phyloP scores from a whole-genome alignment of 2,888 invertebrate species.

The Drosophila quinaria region DNA sequence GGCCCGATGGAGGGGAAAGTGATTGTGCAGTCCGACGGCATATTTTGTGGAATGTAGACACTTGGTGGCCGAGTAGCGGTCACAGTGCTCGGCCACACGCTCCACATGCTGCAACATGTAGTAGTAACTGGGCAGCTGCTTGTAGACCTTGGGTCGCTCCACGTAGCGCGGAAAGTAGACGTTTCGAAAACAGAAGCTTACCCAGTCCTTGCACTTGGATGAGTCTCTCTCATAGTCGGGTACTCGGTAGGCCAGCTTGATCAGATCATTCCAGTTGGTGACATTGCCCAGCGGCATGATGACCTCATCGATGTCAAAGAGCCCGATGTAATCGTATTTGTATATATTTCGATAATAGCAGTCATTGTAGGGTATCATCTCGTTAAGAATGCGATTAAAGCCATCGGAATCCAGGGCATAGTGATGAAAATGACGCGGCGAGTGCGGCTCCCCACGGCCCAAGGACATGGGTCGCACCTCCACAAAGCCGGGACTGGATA shows the following conservation, averaged over 20 bases:
- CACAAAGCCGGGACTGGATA: conserved; percentile 87
- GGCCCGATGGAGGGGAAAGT: conserved; percentile 94
- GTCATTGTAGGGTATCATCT: conserved; percentile 97
- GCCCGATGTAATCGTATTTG: conserved; percentile 93
- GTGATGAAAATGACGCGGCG: conserved; percentile 93
- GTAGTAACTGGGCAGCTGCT: conserved; percentile 92
- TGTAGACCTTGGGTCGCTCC: conserved; percentile 90
- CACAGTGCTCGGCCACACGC: conserved; percentile 94
- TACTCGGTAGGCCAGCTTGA: conserved; percentile 87
- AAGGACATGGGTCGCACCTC: conserved; percentile 92
- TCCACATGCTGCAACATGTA: conserved; percentile 97
- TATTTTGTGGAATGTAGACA: conserved; percentile 96
- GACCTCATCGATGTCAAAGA: conserved; percentile 96
- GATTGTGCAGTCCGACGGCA: conserved; percentile 95
- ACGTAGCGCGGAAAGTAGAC: conserved; percentile 96
- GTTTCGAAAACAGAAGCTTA: conserved; percentile 93
- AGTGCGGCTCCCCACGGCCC: conserved; percentile 94
- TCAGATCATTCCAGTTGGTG: conserved; percentile 90
- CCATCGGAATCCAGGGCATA: conserved; percentile 93
- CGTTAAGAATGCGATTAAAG: conserved; percentile 96
- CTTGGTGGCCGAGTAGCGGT: conserved; percentile 95
- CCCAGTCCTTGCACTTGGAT: conserved; percentile 49
- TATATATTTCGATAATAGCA: conserved; percentile 97
- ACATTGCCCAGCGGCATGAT: conserved; percentile 93
- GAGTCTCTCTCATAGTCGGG: conserved; percentile 86